phyloP scores from a whole-genome alignment of 64 coral and sea anemone species.

The Pocillopora damicornis region DNA sequence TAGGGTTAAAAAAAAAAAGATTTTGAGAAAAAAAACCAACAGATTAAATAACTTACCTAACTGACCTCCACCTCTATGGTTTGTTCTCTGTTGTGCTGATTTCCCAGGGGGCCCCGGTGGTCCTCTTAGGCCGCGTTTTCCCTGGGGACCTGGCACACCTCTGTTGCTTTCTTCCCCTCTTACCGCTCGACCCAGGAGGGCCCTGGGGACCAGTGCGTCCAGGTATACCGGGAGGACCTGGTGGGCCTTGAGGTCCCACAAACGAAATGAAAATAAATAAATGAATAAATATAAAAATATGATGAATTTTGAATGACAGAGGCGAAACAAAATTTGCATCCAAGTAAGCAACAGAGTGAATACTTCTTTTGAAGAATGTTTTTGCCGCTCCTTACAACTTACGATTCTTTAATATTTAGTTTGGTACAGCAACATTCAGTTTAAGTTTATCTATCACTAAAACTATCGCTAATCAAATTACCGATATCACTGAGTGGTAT shows the following conservation, averaged over 20 bases:
- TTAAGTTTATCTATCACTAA: too few species aligned
- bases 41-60: not conserved
- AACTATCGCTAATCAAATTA: too few species aligned
- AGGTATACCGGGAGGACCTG: not conserved
- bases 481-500: too few species aligned
- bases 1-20: too few species aligned
- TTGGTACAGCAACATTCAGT: too few species aligned
- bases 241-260: not conserved
- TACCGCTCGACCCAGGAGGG: constrained; percentile 44
- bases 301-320: too few species aligned
- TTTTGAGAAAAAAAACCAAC: too few species aligned
- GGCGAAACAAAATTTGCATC: too few species aligned
- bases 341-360: too few species aligned
- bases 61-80: not conserved
- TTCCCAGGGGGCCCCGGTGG: constrained; percentile 22
- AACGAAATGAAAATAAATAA: not conserved
- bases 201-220: not conserved
- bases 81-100: not conserved
- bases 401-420: too few species aligned
- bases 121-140: constrained; percentile 54
- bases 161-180: constrained; percentile 1
- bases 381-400: too few species aligned
- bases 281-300: not conserved
- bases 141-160: not conserved
- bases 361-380: too few species aligned